Percentiles rank a stretch among this genome's conserved stretches.
These are phyloP conservation scores for Temnopleurus reevesii DNA, from an alignment of 53 echinoderm and acorn worm species.

Conservation along the genomic window DNA sequence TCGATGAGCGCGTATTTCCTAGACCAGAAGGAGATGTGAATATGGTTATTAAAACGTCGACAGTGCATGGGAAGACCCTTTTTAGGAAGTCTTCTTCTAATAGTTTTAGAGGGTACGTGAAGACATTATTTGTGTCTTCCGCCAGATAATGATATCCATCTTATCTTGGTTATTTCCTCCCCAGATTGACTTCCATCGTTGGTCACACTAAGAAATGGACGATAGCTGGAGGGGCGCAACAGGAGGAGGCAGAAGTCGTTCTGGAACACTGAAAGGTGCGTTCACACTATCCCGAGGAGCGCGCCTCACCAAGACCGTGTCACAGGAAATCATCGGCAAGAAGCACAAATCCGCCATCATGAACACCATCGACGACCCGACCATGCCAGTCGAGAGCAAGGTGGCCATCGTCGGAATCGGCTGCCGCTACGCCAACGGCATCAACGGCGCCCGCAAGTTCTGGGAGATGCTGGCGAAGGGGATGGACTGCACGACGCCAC, in stretches of 20 bases:
- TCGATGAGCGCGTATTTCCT: too few relatives aligned
- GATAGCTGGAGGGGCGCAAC: slow-evolving; percentile 56
- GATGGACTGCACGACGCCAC: slow-evolving; percentile 88
- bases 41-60: too few relatives aligned
- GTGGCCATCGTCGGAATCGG: slow-evolving; percentile 97
- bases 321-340: slow-evolving; percentile 37
- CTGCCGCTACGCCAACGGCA: slow-evolving; percentile 94
- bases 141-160: not conserved
- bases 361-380: slow-evolving; percentile 69
- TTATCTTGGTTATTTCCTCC: not conserved
- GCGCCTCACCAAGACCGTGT: slow-evolving; percentile 54
- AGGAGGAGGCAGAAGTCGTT: slow-evolving; percentile 48
- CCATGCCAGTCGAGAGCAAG: slow-evolving; percentile 74
- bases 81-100: too few relatives aligned
- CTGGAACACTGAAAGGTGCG: slow-evolving; percentile 24
- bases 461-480: slow-evolving; percentile 96
- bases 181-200: not conserved
- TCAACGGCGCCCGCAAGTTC: slow-evolving; percentile 80
- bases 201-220: slow-evolving; percentile 32
- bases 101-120: too few relatives aligned
- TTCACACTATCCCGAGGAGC: slow-evolving; percentile 51
- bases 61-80: too few relatives aligned
- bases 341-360: slow-evolving; percentile 26
- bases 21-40: too few relatives aligned
- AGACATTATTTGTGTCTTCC: not conserved